Evolutionary conservation across 1,140 invertebrate species (phyloP), one percentile per base, ranked within the genome.

Genomic region (Hypsibius dujardini): DNA sequence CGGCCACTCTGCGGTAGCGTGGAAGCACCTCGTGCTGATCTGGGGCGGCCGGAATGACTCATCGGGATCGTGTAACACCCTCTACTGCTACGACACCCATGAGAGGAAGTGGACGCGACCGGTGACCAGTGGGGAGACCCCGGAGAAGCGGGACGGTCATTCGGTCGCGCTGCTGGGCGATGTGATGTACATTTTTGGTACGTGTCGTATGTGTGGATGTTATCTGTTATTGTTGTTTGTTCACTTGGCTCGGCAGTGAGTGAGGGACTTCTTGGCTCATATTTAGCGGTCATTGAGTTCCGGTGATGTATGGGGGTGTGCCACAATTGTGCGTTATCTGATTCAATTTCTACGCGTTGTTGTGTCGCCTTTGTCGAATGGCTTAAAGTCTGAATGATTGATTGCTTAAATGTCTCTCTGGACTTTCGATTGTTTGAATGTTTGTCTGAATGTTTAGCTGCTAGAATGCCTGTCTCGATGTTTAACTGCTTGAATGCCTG

Each of bases 171-270:
- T 93, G 3, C 86, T 90, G 72, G 82, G 83, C 72, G 81, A 89
- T 75, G 84, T 84, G 75, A 94, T 95, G 90, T 91, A 87, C 76
- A 87, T 94, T 71, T 94, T 92, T 82, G 92, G 90, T 45, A 91
- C 15, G 46, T 72, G 14, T 71, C n/a, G 45, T 71, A 1, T 70
- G 70, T 45, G 42, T 12, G 15, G 72, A 12, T 15, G n/a, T 71
- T n/a, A 70, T 12, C 45, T 71, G 71, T 62, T 71, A n/a, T 15
- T 71, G 14, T 14, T 70, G 12, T 40, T 12, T 40, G 56, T 42
- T 69, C 40, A 40, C 12, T 14, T 69, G 69, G 12, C 15, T 28
- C 28, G 28, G 28, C 28, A 28, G 28, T 28, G 28, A 28, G 28
- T 28, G 28, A 28, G 28, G 28, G 28, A 28, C 28, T 28, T 28